These are phyloP conservation scores for Limnodromus scolopaceus DNA, from an alignment of 2,797 vertebrate genomes.

Conservation along the genomic window DNA sequence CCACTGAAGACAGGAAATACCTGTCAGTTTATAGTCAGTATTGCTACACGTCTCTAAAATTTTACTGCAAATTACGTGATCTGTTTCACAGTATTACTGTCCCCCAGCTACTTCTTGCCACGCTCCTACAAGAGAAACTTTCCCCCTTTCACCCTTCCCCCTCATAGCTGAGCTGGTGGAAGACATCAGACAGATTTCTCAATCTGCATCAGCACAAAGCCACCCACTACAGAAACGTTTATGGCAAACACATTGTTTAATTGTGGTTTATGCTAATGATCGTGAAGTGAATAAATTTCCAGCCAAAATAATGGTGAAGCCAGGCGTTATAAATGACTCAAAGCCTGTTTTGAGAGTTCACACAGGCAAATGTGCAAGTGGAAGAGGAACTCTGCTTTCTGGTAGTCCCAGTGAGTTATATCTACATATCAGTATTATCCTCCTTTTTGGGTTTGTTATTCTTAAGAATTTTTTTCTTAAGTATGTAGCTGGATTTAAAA, in stretches of 20 bases:
- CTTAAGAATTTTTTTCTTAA: background rate
- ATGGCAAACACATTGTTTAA: background rate
- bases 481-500: background rate
- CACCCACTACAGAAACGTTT: background rate
- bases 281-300: background rate
- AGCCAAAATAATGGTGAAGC: background rate
- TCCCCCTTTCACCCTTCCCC: background rate
- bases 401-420: background rate
- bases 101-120: background rate
- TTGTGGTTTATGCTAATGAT: background rate
- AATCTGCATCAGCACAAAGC: background rate
- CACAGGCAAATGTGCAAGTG: background rate
- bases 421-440: accelerated
- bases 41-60: background rate
- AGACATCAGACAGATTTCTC: background rate
- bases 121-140: background rate
- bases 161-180: background rate
- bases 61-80: background rate
- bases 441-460: background rate
- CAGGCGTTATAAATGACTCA: background rate
- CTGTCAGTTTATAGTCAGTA: background rate
- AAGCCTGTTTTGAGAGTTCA: background rate
- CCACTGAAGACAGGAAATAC: background rate
- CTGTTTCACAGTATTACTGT: background rate
- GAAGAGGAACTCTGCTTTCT: background rate